Evolutionary conservation across 1,140 invertebrate species (phyloP), one percentile per base, ranked within the genome.

Genomic region (Dryas iulia): DNA sequence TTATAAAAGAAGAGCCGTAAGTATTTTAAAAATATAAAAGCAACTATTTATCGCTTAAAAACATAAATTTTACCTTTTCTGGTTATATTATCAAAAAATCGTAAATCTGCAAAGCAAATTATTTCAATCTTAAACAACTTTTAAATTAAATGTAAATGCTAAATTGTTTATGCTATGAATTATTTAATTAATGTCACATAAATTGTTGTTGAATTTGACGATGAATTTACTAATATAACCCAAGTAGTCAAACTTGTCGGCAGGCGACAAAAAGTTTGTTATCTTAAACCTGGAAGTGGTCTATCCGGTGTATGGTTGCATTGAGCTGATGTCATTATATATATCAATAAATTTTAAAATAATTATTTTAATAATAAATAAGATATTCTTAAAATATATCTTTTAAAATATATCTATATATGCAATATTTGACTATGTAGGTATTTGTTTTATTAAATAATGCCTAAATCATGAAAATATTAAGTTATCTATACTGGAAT

Each of bases 1-100:
- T 83, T 25, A 35, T 88, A 6, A 90, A 90, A 79, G 76, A 84
- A 66, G 88, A 90, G 66, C 72, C 72, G 79, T 86, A 31, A 84
- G 83, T 85, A 74, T 25, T 47, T 61, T 31, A 24, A 60, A n/a
- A n/a, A n/a, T n/a, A n/a, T n/a, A n/a, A n/a, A n/a, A n/a, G n/a
- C n/a, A n/a, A n/a, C n/a, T n/a, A 39, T 18, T 14, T n/a, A 39
- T 18, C 35, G 7, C 18, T 47, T 47, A 21, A 21, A 21, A 0
- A 47, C 10, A n/a, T 47, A 21, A 47, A 14, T 47, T 47, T 18
- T 47, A 21, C 14, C 21, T 47, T 47, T 47, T 8, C n/a, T 47
- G 1, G 10, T 39, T 7, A 39, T 39, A 14, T 14, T 18, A 39
- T 21, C 18, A 14, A 21, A 47, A 2, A 8, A 21, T 47, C 39